Evolutionary conservation across 2,797 vertebrate species (phyloP).

Genomic region (Acipenser oxyrinchus): DNA sequence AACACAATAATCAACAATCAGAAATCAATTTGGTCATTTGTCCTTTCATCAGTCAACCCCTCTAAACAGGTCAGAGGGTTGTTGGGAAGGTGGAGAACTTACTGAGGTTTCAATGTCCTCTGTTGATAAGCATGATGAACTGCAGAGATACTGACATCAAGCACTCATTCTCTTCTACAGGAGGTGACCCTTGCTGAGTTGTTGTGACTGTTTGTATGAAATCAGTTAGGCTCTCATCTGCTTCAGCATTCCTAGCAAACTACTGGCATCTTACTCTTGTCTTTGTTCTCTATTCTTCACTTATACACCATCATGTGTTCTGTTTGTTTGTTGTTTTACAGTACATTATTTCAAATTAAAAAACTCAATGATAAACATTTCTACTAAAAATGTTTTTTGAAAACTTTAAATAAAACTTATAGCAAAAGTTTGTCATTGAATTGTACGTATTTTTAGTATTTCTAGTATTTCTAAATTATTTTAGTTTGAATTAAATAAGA

Average conservation of each 20-base stretch:
- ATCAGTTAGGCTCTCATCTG: conserved; percentile 6
- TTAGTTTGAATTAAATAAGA: too few relatives aligned
- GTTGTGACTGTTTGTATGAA: background rate
- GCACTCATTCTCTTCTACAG: background rate
- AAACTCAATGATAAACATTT: too few relatives aligned
- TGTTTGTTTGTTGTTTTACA: too few relatives aligned
- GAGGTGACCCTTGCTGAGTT: conserved; percentile 6
- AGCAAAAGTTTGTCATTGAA: background rate
- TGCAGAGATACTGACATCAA: conserved; percentile 4
- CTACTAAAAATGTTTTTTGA: too few relatives aligned
- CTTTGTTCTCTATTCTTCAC: background rate
- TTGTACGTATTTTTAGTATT: background rate
- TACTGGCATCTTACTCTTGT: background rate
- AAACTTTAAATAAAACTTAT: too few relatives aligned
- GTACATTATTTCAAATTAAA: too few relatives aligned
- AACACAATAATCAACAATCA: conserved; percentile 3
- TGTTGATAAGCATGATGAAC: conserved; percentile 10
- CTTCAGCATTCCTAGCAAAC: background rate
- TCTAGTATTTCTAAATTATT: background rate
- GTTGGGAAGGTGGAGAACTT: too few relatives aligned
- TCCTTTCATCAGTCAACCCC: conserved; percentile 11
- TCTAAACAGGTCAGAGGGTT: conserved; percentile 5
- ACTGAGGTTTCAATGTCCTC: background rate
- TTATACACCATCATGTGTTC: too few relatives aligned
- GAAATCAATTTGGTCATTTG: background rate